Evolutionary conservation across 2,113 vertebrate species (phyloP), one percentile per base, ranked within the genome.

Genomic region (Phalacrocorax pelagicus): DNA sequence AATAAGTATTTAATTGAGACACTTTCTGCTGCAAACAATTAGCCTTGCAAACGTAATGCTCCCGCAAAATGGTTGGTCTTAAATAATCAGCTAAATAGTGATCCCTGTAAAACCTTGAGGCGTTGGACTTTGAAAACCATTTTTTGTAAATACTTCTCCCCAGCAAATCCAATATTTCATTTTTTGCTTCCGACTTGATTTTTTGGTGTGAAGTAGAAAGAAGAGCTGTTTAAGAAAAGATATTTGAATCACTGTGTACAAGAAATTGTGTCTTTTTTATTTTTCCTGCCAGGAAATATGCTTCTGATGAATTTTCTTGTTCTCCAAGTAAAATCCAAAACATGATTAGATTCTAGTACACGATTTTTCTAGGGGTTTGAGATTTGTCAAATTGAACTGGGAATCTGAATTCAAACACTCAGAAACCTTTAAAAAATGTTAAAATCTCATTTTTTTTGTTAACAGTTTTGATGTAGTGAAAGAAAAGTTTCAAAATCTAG

Each of bases 101-200:
- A 67, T 46, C 55, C 27, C 6, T 59, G 19, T n/a, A 77, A 86
- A 89, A 88, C 86, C 21, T 30, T 83, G 19, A 83, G 46, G 42
- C 44, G 57, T 8, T 67, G 47, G 12, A 47, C 27, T 61, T 67
- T 46, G 34, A 75, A 62, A 32, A 38, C 5, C 32, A 21, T 12
- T 74, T 54, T 42, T 74, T 51, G 20, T 42, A 57, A 66, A 23
- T 30, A 38, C 12, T 70, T 42, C 15, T 57, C 24, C 9, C 15
- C 29, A 86, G 14, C 0, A 79, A 83, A 49, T 1, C 11, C 4
- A 0, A 2, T 59, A 51, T 52, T 74, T 27, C 1, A 5, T 47
- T 61, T 74, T 78, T 67, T 80, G 5, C 8, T 80, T 61, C 34
- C 70, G 34, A 38, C 10, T 42, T 93, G 12, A 40, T 54, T 91